A percentile compares a stretch with the other conserved stretches of the same genome.
These are phyloP conservation scores for Acheta domesticus DNA, from an alignment of 2,888 invertebrate genomes.

Conservation along the genomic window DNA sequence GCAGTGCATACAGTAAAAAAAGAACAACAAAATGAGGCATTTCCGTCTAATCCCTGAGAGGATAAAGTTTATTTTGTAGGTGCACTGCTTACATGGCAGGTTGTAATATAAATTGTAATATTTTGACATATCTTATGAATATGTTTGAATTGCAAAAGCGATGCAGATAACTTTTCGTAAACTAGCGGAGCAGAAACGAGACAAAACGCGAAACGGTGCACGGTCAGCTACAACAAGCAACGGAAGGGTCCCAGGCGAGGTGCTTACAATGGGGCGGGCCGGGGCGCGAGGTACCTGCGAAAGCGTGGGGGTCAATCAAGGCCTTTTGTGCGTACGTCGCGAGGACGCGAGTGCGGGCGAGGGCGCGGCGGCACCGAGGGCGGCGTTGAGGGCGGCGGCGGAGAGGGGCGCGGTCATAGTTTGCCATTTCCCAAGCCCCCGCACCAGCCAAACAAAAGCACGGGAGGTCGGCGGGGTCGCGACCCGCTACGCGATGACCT, in stretches of 20 bases:
- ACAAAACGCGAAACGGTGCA: not conserved
- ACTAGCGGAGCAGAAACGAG: not conserved
- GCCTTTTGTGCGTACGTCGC: not conserved
- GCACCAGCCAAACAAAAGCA: conserved; percentile 18
- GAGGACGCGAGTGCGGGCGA: no score
- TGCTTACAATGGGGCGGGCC: not conserved
- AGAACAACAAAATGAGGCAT: no score
- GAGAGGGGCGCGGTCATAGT: not conserved
- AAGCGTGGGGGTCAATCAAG: conserved; percentile 11
- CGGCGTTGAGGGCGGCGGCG: no score
- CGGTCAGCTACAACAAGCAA: not conserved
- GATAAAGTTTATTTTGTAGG: no score
- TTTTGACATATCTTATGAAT: not conserved
- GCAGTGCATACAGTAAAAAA: no score
- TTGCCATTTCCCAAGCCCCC: conserved; percentile 11
- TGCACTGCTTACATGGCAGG: no score
- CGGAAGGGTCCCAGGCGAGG: not conserved
- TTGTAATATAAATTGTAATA: no score
- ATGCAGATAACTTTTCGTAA: not conserved
- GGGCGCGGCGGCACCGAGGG: no score
- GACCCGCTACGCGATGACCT: conserved; percentile 5
- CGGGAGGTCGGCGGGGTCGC: not conserved
- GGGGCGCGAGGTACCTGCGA: not conserved
- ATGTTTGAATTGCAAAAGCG: not conserved
- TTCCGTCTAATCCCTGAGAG: no score